Evolutionary conservation across 2,113 vertebrate genomes (phyloP).

Genomic region (Clarias batrachus): DNA sequence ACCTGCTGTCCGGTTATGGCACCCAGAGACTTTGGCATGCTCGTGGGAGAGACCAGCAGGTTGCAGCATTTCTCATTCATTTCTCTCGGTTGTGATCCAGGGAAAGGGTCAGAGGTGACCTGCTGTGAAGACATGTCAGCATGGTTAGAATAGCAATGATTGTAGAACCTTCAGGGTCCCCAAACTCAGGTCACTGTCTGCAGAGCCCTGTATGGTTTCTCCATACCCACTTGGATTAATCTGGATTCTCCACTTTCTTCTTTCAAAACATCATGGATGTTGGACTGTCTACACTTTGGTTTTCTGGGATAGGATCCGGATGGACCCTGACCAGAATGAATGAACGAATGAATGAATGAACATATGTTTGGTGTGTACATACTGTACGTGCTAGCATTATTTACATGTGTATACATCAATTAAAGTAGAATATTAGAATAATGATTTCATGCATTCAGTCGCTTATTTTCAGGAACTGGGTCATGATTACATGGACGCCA

Average conservation of each 20-base stretch:
- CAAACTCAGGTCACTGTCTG: not conserved
- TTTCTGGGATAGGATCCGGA: not conserved
- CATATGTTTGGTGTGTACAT: not conserved
- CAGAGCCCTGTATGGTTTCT: not conserved
- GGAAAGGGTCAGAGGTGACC: not conserved
- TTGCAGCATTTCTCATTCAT: conserved; percentile 75
- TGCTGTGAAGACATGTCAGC: conserved; percentile 15
- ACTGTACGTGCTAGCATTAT: not conserved
- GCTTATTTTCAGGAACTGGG: not conserved
- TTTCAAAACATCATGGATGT: not conserved
- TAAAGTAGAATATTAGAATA: not conserved
- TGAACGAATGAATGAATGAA: not conserved
- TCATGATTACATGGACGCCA: not conserved
- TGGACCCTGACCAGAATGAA: not conserved
- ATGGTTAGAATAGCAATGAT: not conserved
- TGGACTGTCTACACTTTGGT: not conserved
- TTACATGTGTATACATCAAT: not conserved
- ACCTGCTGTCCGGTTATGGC: conserved; percentile 66
- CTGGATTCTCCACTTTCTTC: not conserved
- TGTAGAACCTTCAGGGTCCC: not conserved
- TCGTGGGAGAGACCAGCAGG: conserved; percentile 69
- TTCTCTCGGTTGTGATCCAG: conserved; percentile 26
- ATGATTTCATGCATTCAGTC: not conserved
- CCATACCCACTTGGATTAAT: not conserved
- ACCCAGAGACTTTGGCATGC: conserved; percentile 62